phyloP scores from a whole-genome alignment of 2,797 vertebrate species.

The Oreochromis mossambicus region DNA sequence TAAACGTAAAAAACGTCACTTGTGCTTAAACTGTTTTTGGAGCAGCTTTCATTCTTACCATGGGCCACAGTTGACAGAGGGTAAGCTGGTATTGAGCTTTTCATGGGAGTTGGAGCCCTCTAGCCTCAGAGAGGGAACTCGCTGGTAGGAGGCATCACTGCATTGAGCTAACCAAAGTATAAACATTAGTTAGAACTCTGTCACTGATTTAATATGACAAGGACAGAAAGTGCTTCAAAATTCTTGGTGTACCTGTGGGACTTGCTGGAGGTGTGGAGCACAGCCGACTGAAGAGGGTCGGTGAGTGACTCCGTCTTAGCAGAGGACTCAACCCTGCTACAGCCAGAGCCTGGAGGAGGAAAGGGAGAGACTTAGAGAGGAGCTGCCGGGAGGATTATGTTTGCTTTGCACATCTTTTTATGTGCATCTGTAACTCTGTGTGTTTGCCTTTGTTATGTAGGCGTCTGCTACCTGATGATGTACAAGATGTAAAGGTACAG shows the following conservation, averaged over 20 bases:
- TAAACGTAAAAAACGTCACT: background rate
- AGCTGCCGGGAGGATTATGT: background rate
- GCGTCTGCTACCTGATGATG: conserved; percentile 87
- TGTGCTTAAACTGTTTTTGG: background rate
- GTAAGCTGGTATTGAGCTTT: conserved; percentile 96
- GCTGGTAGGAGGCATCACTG: conserved; percentile 72
- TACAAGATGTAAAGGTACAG: conserved; percentile 90
- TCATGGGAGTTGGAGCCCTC: conserved; percentile 85
- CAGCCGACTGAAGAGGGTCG: conserved; percentile 83
- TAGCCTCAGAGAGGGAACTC: conserved; percentile 83
- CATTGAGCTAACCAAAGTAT: conserved; percentile 47
- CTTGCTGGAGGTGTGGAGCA: conserved; percentile 86
- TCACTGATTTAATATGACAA: background rate
- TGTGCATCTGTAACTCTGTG: background rate
- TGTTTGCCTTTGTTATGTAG: background rate
- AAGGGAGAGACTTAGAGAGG: background rate
- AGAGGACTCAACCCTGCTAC: conserved; percentile 93
- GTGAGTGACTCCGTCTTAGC: conserved; percentile 92
- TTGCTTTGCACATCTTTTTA: background rate
- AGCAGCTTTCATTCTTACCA: conserved; percentile 53
- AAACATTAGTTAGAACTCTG: background rate
- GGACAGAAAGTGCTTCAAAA: background rate
- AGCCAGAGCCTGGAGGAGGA: conserved; percentile 82
- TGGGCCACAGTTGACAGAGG: conserved; percentile 88
- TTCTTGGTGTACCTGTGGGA: conserved; percentile 66